These are phyloP conservation scores for Aphaenogaster rudis DNA, from an alignment of 1,140 invertebrate species.

Conservation along the genomic window DNA sequence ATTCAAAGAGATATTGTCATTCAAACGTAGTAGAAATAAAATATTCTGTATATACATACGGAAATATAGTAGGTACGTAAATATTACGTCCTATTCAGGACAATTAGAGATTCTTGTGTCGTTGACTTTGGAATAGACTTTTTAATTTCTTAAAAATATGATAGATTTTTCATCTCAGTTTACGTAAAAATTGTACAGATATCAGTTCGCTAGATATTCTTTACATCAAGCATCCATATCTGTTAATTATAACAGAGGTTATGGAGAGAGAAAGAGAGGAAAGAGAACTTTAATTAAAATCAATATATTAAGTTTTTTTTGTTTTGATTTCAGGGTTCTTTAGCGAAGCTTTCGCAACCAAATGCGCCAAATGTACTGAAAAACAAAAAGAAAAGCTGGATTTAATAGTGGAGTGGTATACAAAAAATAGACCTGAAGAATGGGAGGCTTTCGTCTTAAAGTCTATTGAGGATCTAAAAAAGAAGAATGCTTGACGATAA, in stretches of 20 bases:
- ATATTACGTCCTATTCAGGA: background rate
- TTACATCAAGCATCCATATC: background rate
- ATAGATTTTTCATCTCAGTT: background rate
- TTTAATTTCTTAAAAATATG: background rate
- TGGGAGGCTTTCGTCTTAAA: conserved; percentile 58
- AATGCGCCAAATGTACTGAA: conserved; percentile 71
- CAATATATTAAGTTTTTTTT: background rate
- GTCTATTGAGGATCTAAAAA: conserved; percentile 23
- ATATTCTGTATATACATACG: background rate
- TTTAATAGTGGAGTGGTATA: conserved; percentile 59
- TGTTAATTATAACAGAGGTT: conserved; percentile 8
- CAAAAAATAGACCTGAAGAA: conserved; percentile 56
- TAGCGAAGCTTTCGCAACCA: conserved; percentile 65
- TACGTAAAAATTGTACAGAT: background rate
- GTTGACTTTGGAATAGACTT: background rate
- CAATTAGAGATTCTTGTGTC: background rate
- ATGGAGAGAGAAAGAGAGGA: background rate
- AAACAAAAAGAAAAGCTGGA: conserved; percentile 61
- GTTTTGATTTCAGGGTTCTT: conserved; percentile 50
- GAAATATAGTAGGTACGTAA: background rate
- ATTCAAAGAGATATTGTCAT: background rate
- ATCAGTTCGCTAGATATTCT: background rate
- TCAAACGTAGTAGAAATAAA: background rate
- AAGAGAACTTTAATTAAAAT: background rate
- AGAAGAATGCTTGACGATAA: conserved; percentile 2